phyloP scores from a whole-genome alignment of 2,888 invertebrate species.

The Tipula confusa region DNA sequence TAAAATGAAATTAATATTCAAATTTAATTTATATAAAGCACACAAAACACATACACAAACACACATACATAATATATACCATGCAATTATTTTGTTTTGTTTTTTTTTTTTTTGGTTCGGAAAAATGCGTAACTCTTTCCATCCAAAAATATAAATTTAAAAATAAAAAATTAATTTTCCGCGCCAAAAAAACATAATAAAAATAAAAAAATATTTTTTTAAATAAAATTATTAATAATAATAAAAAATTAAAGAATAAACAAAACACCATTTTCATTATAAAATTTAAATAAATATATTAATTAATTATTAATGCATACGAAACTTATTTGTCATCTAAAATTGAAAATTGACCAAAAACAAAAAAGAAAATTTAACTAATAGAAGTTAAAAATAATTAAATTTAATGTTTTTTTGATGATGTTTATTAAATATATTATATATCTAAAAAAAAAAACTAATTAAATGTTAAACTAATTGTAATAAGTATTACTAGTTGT shows the following conservation, averaged over 20 bases:
- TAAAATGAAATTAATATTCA: neutral
- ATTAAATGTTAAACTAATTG: conserved; percentile 31
- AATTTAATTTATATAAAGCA: neutral
- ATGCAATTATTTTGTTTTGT: too few relatives aligned
- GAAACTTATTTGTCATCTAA: neutral
- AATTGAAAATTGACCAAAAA: conserved; percentile 13
- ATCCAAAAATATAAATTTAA: conserved; percentile 25
- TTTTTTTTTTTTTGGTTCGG: conserved; percentile 14
- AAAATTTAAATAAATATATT: neutral
- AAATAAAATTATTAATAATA: neutral
- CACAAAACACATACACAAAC: neutral
- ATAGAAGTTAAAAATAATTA: conserved; percentile 25
- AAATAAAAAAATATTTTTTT: neutral
- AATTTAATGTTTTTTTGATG: conserved; percentile 28
- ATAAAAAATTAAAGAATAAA: conserved; percentile 14
- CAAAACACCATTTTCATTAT: conserved; percentile 20
- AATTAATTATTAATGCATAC: neutral
- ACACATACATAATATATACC: neutral
- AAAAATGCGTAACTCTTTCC: conserved; percentile 16
- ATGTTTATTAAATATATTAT: conserved; percentile 27
- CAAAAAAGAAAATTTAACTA: neutral
- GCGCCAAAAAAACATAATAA: neutral
- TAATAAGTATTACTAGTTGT: conserved; percentile 31
- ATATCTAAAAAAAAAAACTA: neutral
- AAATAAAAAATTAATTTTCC: neutral